These are phyloP conservation scores for Hermaeophaga mercurialis DNA, from an alignment of 2,888 invertebrate species.

Conservation along the genomic window DNA sequence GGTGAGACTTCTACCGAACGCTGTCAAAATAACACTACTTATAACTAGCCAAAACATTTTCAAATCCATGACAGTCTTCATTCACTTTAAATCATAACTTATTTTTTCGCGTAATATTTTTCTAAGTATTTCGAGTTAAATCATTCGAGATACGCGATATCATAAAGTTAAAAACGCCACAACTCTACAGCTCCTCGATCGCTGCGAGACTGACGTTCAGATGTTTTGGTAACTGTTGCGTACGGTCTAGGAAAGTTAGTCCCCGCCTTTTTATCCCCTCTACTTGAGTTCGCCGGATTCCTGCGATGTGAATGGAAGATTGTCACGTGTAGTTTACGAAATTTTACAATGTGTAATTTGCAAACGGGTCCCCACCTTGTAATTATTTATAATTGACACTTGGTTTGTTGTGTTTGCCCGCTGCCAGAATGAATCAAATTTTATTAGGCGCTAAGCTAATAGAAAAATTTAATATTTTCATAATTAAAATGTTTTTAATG, in stretches of 20 bases:
- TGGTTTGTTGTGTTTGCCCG: constrained; percentile 13
- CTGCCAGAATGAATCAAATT: too few relatives aligned
- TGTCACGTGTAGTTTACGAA: constrained; percentile 51
- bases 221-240: constrained; percentile 44
- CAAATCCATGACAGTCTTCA: neutral
- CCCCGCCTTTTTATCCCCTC: constrained; percentile 52
- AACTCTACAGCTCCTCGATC: constrained; percentile 29
- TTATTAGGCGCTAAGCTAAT: too few relatives aligned
- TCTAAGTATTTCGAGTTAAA: neutral
- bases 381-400: constrained; percentile 36
- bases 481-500: too few relatives aligned
- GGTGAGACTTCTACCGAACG: constrained; percentile 50
- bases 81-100: constrained; percentile 14
- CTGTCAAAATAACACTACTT: constrained; percentile 41
- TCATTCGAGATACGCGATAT: constrained; percentile 6
- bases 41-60: constrained; percentile 42
- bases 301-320: constrained; percentile 51
- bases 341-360: constrained; percentile 52
- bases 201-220: constrained; percentile 44
- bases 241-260: constrained; percentile 49
- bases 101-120: neutral
- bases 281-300: constrained; percentile 47
- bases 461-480: too few relatives aligned
- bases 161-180: constrained; percentile 21
- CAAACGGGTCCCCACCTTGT: constrained; percentile 40